Evolutionary conservation across 2,797 vertebrate genomes (phyloP).

Genomic region (Lates japonicus): DNA sequence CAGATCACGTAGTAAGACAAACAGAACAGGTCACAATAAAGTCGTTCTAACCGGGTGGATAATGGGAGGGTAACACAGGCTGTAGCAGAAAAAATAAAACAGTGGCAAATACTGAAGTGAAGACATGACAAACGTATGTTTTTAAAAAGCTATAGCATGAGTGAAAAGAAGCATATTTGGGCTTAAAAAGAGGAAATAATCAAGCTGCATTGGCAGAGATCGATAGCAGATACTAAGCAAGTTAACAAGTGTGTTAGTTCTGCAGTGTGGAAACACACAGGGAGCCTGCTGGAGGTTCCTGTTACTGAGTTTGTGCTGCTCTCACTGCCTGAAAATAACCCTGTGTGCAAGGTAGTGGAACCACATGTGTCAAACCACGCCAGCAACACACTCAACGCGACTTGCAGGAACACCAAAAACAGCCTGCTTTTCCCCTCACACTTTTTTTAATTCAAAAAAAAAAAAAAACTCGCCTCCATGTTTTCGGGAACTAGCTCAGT

Average conservation of each 20-base stretch:
- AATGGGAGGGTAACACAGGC: neutral
- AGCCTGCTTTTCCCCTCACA: constrained; percentile 63
- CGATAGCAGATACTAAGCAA: constrained; percentile 29
- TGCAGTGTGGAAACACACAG: constrained; percentile 70
- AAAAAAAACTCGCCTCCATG: constrained; percentile 45
- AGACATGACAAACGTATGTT: neutral
- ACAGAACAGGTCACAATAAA: constrained; percentile 73
- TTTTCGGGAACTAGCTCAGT: constrained; percentile 82
- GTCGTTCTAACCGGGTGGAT: constrained; percentile 10
- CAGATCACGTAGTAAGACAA: constrained; percentile 70
- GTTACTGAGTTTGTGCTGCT: constrained; percentile 71
- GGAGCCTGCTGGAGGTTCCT: constrained; percentile 77
- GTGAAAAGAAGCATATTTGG: neutral
- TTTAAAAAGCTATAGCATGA: neutral
- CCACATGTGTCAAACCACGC: constrained; percentile 80
- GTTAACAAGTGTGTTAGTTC: constrained; percentile 36
- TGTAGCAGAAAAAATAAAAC: constrained; percentile 11
- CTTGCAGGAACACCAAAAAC: constrained; percentile 73
- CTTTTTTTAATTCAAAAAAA: constrained; percentile 1
- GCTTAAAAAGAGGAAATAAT: constrained; percentile 11
- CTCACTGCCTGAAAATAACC: constrained; percentile 86
- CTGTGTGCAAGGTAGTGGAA: constrained; percentile 77
- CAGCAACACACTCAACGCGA: constrained; percentile 60
- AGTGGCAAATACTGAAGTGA: neutral
- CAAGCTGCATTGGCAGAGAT: neutral